Base-by-base conservation (phyloP, 2,888 invertebrate species). In the Noctua comes region DNA sequence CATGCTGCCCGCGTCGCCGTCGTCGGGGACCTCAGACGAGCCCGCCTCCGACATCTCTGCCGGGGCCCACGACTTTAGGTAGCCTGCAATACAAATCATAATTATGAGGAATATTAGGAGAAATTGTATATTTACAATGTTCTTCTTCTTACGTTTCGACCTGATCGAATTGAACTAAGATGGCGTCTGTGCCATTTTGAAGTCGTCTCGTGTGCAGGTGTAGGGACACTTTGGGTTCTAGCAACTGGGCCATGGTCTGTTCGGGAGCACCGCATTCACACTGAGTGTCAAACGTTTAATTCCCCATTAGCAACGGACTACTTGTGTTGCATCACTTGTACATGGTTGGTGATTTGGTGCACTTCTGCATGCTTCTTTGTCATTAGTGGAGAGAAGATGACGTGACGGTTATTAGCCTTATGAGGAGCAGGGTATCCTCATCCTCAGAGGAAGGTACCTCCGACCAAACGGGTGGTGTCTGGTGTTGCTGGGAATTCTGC, bases 61-160 rank as follows among this genome's bases (percentile, higher is more conserved):
- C 1, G 98, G 98, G 2, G 98, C 97, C 99, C 99, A 99, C 0
- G 99, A 98, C 93, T 99, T 99, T 62, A 99, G 95, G 92, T 99
- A 99, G 0, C 99, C 96, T 96, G 83, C 5, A 82, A 68, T 68
- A 65, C 40, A 13, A 43, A 57, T 7, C 27, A 75, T 43, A 8
- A 10, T 43, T 66, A 43, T 66, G 43, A 31, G 31, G 2, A 31
- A 31, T 31, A 10, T 43, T 36, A 36, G 36, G 4, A 36, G 36
- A 0, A 8, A 10, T 43, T 66, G 27, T 66, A 27, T 43, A 43
- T n/a, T 66, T 43, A 65, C 64, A 31, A 36, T 31, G 18, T 31
- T 31, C 31, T 31, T 31, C 8, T 21, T 31, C 27, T 59, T 31
- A 2, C 27, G 27, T n/a, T 57, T 57, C 57, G 13, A 57, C n/a